Evolutionary conservation across 2,113 vertebrate genomes (phyloP), one percentile per base, ranked within the genome.

Genomic region (Equus przewalskii): DNA sequence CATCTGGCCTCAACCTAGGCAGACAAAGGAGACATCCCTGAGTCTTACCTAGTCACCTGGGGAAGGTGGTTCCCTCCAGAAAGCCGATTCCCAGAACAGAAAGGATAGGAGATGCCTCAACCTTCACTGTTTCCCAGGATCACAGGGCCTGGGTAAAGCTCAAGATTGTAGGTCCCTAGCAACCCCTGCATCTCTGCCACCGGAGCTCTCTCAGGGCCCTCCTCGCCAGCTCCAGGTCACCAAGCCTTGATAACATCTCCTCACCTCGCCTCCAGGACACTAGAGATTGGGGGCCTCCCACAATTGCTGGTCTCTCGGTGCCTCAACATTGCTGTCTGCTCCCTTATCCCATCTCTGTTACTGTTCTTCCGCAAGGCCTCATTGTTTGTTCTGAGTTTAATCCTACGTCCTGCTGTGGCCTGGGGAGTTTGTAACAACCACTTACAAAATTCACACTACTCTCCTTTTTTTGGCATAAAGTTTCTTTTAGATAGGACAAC

Each of bases 161-260:
- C 60, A 78, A 11, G 46, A 70, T 5, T 2, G 15, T 6, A 5
- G 16, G 2, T 4, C 33, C n/a, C 33, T 56, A 81, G 26, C 7
- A 44, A 16, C 0, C 0, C 1, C 7, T 6, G 18, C 14, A 46
- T 46, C 26, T 33, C 46, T 28, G 19, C 16, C 33, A 15, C 1
- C 3, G 36, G 12, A 30, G 6, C 5, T 10, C 0, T 1, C 8
- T 16, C 11, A 18, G 5, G 5, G 33, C 11, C 21, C n/a, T 46
- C 51, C 44, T 78, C 58, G 28, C 13, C 6, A 30, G 26, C 44
- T 18, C 5, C 18, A 60, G 9, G 2, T 64, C 30, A 30, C 10
- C n/a, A 12, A 0, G 30, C 4, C 2, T 14, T 56, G 18, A 6
- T 15, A 19, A 14, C 0, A 5, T 12, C 1, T 64, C 26, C 26